phyloP scores from a whole-genome alignment of 2,797 vertebrate species.

The Stomatorhinus walkeri region DNA sequence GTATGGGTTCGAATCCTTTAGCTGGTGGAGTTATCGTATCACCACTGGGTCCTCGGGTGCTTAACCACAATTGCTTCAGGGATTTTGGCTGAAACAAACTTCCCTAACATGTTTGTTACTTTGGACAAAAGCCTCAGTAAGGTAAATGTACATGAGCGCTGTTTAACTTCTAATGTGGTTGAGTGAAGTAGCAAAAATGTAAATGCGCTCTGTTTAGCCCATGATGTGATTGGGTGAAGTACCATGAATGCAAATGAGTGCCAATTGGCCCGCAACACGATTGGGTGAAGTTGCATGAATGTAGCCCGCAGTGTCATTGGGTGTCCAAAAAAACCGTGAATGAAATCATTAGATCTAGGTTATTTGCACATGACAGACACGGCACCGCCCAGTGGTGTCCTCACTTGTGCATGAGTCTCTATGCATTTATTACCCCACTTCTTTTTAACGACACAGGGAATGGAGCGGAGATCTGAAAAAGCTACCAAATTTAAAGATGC shows the following conservation, averaged over 20 bases:
- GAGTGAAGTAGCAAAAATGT: not conserved
- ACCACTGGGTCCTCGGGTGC: not conserved
- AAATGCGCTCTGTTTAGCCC: not conserved
- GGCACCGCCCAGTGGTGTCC: not conserved
- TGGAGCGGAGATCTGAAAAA: conserved; percentile 91
- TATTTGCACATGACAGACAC: not conserved
- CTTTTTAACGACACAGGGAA: conserved; percentile 57
- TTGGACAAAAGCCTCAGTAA: not conserved
- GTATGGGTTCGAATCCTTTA: not conserved
- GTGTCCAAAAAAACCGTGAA: not conserved
- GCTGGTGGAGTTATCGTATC: not conserved
- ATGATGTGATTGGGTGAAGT: not conserved
- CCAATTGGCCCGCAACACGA: no score
- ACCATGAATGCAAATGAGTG: not conserved
- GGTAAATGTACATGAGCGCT: not conserved
- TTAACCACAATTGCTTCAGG: not conserved
- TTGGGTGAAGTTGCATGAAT: not conserved
- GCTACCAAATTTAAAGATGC: conserved; percentile 88
- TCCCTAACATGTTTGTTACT: not conserved
- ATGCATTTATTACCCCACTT: not conserved
- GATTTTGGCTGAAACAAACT: not conserved
- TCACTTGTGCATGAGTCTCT: not conserved
- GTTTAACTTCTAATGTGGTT: not conserved
- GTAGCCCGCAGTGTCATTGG: not conserved
- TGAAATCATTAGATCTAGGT: not conserved